A percentile compares a stretch with the other conserved stretches of the same genome.
These are phyloP conservation scores for Leucophenga montana DNA, from an alignment of 2,888 invertebrate genomes.

Conservation along the genomic window DNA sequence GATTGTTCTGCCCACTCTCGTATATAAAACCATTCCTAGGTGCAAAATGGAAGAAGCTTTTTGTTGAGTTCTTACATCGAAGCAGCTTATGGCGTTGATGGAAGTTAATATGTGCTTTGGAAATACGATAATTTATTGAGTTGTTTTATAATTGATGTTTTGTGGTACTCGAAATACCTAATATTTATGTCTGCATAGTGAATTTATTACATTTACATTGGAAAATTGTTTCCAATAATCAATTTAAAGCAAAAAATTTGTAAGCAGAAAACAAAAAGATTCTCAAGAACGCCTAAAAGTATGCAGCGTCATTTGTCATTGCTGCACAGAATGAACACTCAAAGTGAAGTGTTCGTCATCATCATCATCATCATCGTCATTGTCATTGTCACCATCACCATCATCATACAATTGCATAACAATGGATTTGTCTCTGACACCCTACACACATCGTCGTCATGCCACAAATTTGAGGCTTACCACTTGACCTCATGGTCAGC, in stretches of 20 bases:
- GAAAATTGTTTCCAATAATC: no score
- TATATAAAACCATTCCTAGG: no score
- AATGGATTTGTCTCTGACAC: conserved; percentile 38
- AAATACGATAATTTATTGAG: no score
- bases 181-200: no score
- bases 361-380: conserved; percentile 27
- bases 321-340: conserved; percentile 25
- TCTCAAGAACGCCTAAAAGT: conserved; percentile 23
- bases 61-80: no score
- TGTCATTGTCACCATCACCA: conserved; percentile 23
- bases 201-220: no score
- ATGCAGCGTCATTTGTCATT: conserved; percentile 33
- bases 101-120: no score
- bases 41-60: no score
- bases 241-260: not conserved
- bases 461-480: conserved; percentile 21
- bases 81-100: no score
- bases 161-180: no score
- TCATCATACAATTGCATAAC: conserved; percentile 44
- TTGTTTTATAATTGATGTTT: no score
- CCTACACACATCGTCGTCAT: conserved; percentile 26
- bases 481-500: conserved; percentile 31
- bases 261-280: not conserved
- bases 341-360: conserved; percentile 18
- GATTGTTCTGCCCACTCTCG: no score